These are phyloP conservation scores for Otis tarda DNA, from an alignment of 2,113 vertebrate species.

Conservation along the genomic window DNA sequence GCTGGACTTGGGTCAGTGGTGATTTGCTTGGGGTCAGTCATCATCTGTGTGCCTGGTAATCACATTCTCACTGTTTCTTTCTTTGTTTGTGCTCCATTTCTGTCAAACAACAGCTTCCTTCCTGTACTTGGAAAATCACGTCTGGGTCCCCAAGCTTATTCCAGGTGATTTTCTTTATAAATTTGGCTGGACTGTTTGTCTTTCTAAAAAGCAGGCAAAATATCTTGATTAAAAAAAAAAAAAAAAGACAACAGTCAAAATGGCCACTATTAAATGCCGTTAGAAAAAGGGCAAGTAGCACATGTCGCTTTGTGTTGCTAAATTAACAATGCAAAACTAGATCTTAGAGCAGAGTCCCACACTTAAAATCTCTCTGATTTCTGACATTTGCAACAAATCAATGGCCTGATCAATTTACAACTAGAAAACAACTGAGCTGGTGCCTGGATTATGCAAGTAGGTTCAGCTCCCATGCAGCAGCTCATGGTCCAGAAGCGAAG, in stretches of 20 bases:
- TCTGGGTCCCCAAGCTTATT: background rate
- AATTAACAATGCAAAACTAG: background rate
- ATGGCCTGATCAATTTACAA: background rate
- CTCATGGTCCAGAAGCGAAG: background rate
- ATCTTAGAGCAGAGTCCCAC: background rate
- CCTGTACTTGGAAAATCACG: background rate
- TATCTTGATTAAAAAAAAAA: background rate
- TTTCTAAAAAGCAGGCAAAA: background rate
- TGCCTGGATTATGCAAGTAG: background rate
- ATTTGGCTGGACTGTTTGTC: background rate
- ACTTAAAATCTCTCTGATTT: background rate
- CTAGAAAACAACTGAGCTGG: background rate
- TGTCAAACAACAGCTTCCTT: constrained; percentile 12
- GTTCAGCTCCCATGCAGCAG: background rate
- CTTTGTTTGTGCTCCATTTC: constrained; percentile 19
- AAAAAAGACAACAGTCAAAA: background rate
- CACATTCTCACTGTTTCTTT: background rate
- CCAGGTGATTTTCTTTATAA: background rate
- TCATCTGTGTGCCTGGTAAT: background rate
- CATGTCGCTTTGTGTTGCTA: background rate
- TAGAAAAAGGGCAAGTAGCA: background rate
- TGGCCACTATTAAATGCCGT: background rate
- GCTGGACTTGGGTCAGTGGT: background rate
- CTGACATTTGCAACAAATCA: background rate
- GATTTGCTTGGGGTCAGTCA: background rate